phyloP scores from a whole-genome alignment of 2,797 vertebrate genomes.

The Monodelphis domestica region DNA sequence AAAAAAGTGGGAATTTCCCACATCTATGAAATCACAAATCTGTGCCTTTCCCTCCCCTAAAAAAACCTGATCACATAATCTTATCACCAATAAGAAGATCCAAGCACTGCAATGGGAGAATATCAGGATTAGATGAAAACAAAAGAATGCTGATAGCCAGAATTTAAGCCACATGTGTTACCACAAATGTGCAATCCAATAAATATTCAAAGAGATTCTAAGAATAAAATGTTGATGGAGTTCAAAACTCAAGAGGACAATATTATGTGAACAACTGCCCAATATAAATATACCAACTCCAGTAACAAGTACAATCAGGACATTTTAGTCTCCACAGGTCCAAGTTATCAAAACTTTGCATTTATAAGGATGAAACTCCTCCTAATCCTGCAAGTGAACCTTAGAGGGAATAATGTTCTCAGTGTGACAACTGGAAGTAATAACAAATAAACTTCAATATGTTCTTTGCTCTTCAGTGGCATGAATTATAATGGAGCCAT shows the following conservation, averaged over 20 bases:
- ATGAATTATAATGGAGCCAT: background rate
- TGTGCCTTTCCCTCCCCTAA: background rate
- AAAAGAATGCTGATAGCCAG: background rate
- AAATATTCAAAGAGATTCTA: conserved; percentile 49
- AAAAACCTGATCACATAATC: background rate
- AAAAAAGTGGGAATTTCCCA: background rate
- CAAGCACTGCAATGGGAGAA: background rate
- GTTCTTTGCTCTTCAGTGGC: conserved; percentile 69
- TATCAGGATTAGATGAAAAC: background rate
- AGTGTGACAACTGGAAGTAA: conserved; percentile 65
- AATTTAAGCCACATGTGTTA: background rate
- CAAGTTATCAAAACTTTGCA: conserved; percentile 69
- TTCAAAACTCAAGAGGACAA: conserved; percentile 51
- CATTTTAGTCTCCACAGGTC: conserved; percentile 59
- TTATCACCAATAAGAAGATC: background rate
- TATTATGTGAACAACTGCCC: conserved; percentile 62
- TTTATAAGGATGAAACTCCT: conserved; percentile 69
- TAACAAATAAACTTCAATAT: conserved; percentile 77
- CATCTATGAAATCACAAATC: background rate
- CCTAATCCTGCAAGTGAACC: conserved; percentile 53
- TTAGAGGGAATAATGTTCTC: conserved; percentile 70
- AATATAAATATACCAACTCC: conserved; percentile 39
- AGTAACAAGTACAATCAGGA: conserved; percentile 66
- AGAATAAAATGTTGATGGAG: conserved; percentile 59
- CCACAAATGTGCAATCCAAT: background rate